These are phyloP conservation scores for Abscondita cerata DNA, from an alignment of 2,888 invertebrate species.

Conservation along the genomic window DNA sequence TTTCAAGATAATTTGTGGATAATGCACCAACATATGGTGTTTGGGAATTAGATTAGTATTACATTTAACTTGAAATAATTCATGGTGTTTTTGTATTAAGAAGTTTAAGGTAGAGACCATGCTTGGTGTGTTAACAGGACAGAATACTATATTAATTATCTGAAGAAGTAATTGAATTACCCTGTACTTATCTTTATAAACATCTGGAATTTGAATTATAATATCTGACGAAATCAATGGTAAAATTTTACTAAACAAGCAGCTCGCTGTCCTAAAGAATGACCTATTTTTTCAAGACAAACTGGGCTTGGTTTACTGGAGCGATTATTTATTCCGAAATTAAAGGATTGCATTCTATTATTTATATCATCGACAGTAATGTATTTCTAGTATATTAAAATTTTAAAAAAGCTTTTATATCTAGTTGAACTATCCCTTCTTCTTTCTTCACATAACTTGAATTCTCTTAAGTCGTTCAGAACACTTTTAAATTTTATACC, in stretches of 20 bases:
- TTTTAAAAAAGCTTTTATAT: constrained; percentile 28
- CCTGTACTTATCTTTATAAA: constrained; percentile 8
- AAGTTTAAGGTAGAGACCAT: constrained; percentile 8
- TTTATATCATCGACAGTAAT: constrained; percentile 14
- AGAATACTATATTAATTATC: constrained; percentile 13
- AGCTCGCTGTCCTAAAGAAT: constrained; percentile 26
- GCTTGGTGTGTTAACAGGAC: constrained; percentile 11
- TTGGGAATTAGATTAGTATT: constrained; percentile 20
- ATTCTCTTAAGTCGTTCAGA: constrained; percentile 35
- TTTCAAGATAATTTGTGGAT: no score
- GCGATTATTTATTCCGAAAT: constrained; percentile 20
- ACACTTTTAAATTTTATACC: constrained; percentile 32
- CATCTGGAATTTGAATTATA: neutral
- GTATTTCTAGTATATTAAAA: constrained; percentile 10
- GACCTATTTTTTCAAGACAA: constrained; percentile 24
- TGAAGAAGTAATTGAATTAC: constrained; percentile 3
- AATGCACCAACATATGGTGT: constrained; percentile 27
- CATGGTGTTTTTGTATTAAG: constrained; percentile 19
- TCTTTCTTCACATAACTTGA: constrained; percentile 34
- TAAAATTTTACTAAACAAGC: constrained; percentile 25
- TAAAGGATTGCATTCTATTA: constrained; percentile 23
- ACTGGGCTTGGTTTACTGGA: constrained; percentile 20
- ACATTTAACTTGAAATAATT: constrained; percentile 14
- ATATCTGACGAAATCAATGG: constrained; percentile 23
- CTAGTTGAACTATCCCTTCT: constrained; percentile 35